phyloP scores from a whole-genome alignment of 2,888 invertebrate species.

The Tetragnatha montana region DNA sequence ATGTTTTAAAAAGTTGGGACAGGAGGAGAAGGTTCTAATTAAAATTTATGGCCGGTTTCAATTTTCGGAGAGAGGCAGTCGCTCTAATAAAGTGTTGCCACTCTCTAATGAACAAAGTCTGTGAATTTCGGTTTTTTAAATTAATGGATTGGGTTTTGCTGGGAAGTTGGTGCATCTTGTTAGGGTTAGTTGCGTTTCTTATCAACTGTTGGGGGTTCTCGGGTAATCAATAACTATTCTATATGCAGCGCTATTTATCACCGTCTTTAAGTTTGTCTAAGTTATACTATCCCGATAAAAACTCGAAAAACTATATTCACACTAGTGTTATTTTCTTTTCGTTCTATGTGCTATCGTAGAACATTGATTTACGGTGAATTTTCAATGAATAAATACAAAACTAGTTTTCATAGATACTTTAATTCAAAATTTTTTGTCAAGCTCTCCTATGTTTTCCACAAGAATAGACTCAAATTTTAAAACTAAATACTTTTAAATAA shows the following conservation, averaged over 20 bases:
- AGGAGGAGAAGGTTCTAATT: constrained; percentile 54
- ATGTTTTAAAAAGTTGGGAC: constrained; percentile 65
- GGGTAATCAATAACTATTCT: neutral
- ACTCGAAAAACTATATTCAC: too few relatives aligned
- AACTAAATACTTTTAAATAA: too few relatives aligned
- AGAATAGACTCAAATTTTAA: too few relatives aligned
- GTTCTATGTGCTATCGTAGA: too few relatives aligned
- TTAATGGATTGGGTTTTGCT: neutral
- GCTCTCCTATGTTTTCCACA: too few relatives aligned
- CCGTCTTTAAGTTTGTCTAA: too few relatives aligned
- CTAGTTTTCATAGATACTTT: too few relatives aligned
- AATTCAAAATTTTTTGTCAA: too few relatives aligned
- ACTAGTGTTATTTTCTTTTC: too few relatives aligned
- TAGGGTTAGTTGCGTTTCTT: neutral
- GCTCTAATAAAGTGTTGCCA: constrained; percentile 68
- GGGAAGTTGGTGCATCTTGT: neutral
- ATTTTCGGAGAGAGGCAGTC: constrained; percentile 56
- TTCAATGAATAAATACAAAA: too few relatives aligned
- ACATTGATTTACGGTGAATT: too few relatives aligned
- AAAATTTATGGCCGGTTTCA: constrained; percentile 70
- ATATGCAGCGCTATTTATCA: neutral
- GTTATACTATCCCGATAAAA: too few relatives aligned
- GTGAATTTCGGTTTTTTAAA: constrained; percentile 25
- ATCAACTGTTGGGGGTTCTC: neutral
- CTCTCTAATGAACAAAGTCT: constrained; percentile 68